Evolutionary conservation across 2,113 vertebrate species (phyloP).

Genomic region (Channa maculata): DNA sequence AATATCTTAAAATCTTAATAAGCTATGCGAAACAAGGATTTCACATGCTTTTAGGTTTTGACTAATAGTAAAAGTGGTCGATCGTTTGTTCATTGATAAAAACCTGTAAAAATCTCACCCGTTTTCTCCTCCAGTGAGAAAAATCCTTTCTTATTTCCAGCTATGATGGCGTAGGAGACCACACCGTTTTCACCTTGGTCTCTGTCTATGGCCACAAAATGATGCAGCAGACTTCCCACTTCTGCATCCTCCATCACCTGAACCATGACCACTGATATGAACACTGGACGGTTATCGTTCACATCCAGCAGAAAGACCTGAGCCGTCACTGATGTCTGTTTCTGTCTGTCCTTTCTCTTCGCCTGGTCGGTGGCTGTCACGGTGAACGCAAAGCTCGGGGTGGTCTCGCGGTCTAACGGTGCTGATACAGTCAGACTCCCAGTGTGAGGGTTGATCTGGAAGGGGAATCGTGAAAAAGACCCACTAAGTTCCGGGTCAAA

Average conservation of each 20-base stretch:
- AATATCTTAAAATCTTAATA: no score
- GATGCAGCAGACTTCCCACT: slow-evolving; percentile 86
- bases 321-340: slow-evolving; percentile 77
- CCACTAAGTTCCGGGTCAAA: slow-evolving; percentile 48
- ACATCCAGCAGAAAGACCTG: slow-evolving; percentile 89
- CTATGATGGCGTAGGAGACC: slow-evolving; percentile 84
- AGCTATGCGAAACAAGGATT: no score
- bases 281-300: slow-evolving; percentile 91
- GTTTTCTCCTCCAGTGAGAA: slow-evolving; percentile 87
- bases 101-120: slow-evolving; percentile 82
- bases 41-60: no score
- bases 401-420: slow-evolving; percentile 86
- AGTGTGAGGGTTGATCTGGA: slow-evolving; percentile 85
- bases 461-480: slow-evolving; percentile 71
- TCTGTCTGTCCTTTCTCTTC: slow-evolving; percentile 78
- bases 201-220: slow-evolving; percentile 85
- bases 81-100: no score
- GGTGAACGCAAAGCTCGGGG: slow-evolving; percentile 77
- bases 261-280: slow-evolving; percentile 78
- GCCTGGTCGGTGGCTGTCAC: slow-evolving; percentile 88
- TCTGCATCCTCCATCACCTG: slow-evolving; percentile 84
- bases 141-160: slow-evolving; percentile 84
- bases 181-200: slow-evolving; percentile 88
- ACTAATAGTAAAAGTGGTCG: no score
- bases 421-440: slow-evolving; percentile 85